These are phyloP conservation scores for Aspidoscelis tigris DNA, from an alignment of 2,113 vertebrate genomes.

Conservation along the genomic window DNA sequence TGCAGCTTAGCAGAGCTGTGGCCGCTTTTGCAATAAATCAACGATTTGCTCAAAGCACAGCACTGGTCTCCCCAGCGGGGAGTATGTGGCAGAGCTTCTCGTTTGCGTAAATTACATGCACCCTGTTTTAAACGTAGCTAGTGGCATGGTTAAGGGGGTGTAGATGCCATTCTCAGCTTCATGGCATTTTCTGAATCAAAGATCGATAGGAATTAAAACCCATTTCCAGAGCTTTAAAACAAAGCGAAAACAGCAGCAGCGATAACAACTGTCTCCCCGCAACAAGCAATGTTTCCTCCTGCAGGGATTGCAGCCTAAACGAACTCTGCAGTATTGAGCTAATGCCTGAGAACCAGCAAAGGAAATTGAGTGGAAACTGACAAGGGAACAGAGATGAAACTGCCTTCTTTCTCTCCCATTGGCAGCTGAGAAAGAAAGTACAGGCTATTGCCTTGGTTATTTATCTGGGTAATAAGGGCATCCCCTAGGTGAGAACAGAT, in stretches of 20 bases:
- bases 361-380: constrained; percentile 12
- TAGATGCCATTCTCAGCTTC: background rate
- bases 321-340: constrained; percentile 4
- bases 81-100: background rate
- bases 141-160: background rate
- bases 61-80: background rate
- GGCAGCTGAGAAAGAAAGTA: background rate
- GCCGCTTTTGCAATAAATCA: constrained; percentile 24
- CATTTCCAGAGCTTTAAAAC: constrained; percentile 20
- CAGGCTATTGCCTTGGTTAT: constrained; percentile 12
- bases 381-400: background rate
- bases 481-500: constrained; percentile 6
- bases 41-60: constrained; percentile 16
- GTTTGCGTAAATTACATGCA: background rate
- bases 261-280: background rate
- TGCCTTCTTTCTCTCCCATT: background rate
- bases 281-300: constrained; percentile 6
- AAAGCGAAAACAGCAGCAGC: constrained; percentile 16
- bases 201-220: background rate
- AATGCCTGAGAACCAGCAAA: background rate
- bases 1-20: background rate
- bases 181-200: accelerated
- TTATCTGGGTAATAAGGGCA: constrained; percentile 26
- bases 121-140: background rate
- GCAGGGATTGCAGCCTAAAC: background rate